Evolutionary conservation across 2,888 invertebrate genomes (phyloP).

Genomic region (Rotaria socialis): DNA sequence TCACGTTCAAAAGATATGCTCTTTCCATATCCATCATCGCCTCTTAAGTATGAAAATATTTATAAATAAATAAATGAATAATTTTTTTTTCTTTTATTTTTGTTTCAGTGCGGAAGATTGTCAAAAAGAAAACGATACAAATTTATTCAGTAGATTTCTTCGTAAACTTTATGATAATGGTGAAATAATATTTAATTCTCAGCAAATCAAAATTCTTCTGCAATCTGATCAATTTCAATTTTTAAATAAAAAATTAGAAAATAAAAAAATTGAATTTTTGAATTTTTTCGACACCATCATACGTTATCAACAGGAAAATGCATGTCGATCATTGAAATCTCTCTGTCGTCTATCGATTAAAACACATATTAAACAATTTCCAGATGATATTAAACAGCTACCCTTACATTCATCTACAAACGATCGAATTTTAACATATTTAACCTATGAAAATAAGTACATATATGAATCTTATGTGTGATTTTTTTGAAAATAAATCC

Average conservation of each 20-base stretch:
- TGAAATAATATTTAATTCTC: slow-evolving; percentile 6
- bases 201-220: not conserved
- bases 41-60: not conserved
- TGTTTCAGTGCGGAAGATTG: not conserved
- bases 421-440: not conserved
- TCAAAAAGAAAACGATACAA: not conserved
- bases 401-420: not conserved
- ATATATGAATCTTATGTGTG: slow-evolving; percentile 12
- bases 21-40: not conserved
- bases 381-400: slow-evolving; percentile 25
- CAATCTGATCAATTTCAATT: slow-evolving; percentile 24
- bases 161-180: slow-evolving; percentile 16
- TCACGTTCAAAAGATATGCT: slow-evolving; percentile 1
- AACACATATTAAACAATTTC: slow-evolving; percentile 29
- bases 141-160: slow-evolving; percentile 13
- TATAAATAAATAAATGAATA: too few species aligned
- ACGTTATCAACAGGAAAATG: not conserved
- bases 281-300: slow-evolving; percentile 3
- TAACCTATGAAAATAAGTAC: slow-evolving; percentile 29
- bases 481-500: not conserved
- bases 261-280: slow-evolving; percentile 12
- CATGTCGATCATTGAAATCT: not conserved
- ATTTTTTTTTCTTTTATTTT: too few species aligned
- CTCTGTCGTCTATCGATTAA: not conserved
- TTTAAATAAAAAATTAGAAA: slow-evolving; percentile 32